Percentiles rank a stretch among this genome's conserved stretches.
phyloP scores from a whole-genome alignment of 2,797 vertebrate species.

The Gouania willdenowi region DNA sequence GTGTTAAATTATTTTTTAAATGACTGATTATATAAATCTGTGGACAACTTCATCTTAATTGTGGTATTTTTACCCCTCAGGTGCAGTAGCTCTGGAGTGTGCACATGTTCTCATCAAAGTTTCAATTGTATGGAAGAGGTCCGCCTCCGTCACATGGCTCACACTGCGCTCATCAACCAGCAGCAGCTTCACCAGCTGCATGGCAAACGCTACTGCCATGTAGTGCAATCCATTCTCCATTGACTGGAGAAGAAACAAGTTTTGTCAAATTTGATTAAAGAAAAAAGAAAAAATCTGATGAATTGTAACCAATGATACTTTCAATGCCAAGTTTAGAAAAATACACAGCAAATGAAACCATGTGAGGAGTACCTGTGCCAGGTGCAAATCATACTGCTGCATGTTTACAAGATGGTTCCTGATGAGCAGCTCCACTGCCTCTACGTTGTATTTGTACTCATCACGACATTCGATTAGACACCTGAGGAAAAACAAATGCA shows the following conservation, averaged over 20 bases:
- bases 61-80: conserved; percentile 92
- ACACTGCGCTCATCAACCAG: conserved; percentile 96
- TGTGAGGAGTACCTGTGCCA: conserved; percentile 87
- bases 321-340: too few species aligned
- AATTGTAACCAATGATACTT: too few species aligned
- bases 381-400: conserved; percentile 97
- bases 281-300: too few species aligned
- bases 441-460: conserved; percentile 98
- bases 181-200: conserved; percentile 97
- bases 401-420: conserved; percentile 97
- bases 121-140: conserved; percentile 98
- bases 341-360: too few species aligned
- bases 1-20: too few species aligned
- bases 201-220: conserved; percentile 98
- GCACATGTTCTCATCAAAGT: conserved; percentile 98
- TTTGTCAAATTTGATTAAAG: too few species aligned
- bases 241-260: conserved; percentile 71
- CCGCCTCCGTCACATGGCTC: conserved; percentile 94
- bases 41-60: too few species aligned
- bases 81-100: conserved; percentile 96
- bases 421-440: conserved; percentile 97
- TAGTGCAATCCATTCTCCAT: conserved; percentile 99
- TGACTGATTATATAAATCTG: too few species aligned
- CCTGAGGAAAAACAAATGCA: conserved; percentile 62
- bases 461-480: conserved; percentile 98